A percentile compares a stretch with the other conserved stretches of the same genome.
Evolutionary conservation across 2,888 invertebrate species (phyloP).

Genomic region (Sicus ferrugineus): DNA sequence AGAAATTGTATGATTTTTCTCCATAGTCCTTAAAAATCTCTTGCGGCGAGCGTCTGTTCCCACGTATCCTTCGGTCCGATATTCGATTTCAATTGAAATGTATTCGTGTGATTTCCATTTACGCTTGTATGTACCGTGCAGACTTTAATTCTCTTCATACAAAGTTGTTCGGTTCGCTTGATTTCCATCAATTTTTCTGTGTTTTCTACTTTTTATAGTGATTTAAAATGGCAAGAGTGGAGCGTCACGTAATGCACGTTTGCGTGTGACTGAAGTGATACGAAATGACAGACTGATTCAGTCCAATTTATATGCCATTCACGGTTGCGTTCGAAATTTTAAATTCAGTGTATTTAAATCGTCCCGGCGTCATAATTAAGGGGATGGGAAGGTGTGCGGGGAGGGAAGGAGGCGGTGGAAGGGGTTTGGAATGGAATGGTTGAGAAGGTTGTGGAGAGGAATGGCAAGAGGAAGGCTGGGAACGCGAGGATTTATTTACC

Average conservation of each 20-base stretch:
- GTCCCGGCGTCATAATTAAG: too few species aligned
- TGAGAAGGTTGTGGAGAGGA: too few species aligned
- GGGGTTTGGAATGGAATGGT: too few species aligned
- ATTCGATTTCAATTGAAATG: background rate
- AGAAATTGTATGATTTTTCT: background rate
- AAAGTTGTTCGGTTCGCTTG: background rate
- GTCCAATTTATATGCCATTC: background rate
- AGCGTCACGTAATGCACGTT: constrained; percentile 23
- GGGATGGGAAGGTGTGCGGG: too few species aligned
- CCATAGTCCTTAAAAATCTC: background rate
- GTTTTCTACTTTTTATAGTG: constrained; percentile 3
- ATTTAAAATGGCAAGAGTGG: constrained; percentile 27
- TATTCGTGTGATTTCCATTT: background rate
- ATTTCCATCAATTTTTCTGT: constrained; percentile 1
- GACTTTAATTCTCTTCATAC: background rate
- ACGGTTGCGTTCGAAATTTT: background rate
- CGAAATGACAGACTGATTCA: constrained; percentile 3
- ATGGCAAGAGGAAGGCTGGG: too few species aligned
- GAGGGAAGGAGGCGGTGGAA: too few species aligned
- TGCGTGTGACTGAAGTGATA: background rate
- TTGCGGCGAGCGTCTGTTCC: too few species aligned
- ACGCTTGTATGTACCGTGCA: background rate
- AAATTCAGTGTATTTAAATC: background rate
- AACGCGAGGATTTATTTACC: too few species aligned
- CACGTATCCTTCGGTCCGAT: constrained; percentile 27